These are phyloP conservation scores for Arremon aurantiirostris DNA, from an alignment of 2,797 vertebrate genomes.

Conservation along the genomic window DNA sequence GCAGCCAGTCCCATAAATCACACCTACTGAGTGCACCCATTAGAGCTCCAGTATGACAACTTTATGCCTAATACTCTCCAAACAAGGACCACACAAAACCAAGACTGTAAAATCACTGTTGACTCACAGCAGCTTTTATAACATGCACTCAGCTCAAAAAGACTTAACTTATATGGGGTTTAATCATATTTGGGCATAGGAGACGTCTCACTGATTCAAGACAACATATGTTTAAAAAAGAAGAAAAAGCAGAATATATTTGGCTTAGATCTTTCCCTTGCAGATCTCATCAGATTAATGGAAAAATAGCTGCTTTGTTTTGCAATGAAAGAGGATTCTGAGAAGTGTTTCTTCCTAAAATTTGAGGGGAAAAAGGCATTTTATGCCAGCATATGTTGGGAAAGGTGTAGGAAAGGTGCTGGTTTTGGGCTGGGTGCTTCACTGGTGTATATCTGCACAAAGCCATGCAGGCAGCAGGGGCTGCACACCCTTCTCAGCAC, in stretches of 20 bases:
- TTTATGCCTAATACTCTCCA: slow-evolving; percentile 44
- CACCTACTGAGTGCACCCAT: slow-evolving; percentile 35
- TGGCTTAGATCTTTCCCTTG: slow-evolving; percentile 28
- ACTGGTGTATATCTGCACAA: neutral
- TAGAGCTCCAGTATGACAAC: slow-evolving; percentile 42
- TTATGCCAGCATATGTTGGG: neutral
- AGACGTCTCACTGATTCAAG: slow-evolving; percentile 67
- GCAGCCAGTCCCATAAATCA: slow-evolving; percentile 23
- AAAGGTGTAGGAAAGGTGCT: neutral
- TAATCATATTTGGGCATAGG: slow-evolving; percentile 66
- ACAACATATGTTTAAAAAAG: neutral
- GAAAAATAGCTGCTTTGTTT: slow-evolving; percentile 5
- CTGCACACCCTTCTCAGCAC: neutral
- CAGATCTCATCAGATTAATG: slow-evolving; percentile 1
- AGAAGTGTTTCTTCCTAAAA: neutral
- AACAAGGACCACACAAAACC: slow-evolving; percentile 75
- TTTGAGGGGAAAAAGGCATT: fast-evolving
- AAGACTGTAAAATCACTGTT: slow-evolving; percentile 66
- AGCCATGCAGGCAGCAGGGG: neutral
- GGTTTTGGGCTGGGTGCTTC: neutral
- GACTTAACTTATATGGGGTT: slow-evolving; percentile 59
- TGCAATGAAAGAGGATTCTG: neutral
- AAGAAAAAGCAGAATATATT: slow-evolving; percentile 6
- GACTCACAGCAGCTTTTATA: slow-evolving; percentile 68
- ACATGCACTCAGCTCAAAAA: slow-evolving; percentile 52